Evolutionary conservation across 2,113 vertebrate genomes (phyloP), one percentile per base, ranked within the genome.

Genomic region (Mesoclemmys tuberculata): DNA sequence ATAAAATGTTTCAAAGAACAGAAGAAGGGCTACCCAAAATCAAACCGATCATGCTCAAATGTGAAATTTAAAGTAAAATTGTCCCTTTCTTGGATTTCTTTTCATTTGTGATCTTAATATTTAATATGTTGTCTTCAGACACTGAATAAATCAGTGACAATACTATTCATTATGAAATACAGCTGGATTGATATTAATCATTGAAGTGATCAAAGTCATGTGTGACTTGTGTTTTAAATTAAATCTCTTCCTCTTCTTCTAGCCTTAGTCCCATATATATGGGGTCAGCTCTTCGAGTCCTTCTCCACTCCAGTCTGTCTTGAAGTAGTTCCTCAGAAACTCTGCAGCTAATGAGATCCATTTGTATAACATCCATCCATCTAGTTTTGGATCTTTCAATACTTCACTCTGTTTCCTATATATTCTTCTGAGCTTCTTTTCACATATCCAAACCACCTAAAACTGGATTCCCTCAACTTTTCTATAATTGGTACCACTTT

Each of bases 11-110:
- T 91, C 79, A 14, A 12, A 46, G n/a, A 31, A 86, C 85, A 71
- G 93, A 82, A n/a, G 86, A 87, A 96, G 49, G 41, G 90, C 86
- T 97, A 83, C 95, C 90, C 94, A 89, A 56, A 90, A 75, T 19
- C 6, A 90, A 6, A 4, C 11, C 12, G 52, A 85, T 94, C 84
- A 93, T 97, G 92, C 4, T 0, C 82, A 80, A 11, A 58, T 82
- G 51, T 64, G 48, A 88, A 87, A 79, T 61, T 38, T 84, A 51
- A 86, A 95, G 38, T 11, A 89, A 41, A 54, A 61, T 78, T 75
- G n/a, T 71, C 6, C 92, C 3, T 89, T 94, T 56, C 29, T 49
- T 75, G 52, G 29, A 82, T 51, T 77, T 64, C 13, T 35, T 95
- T 92, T 85, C 82, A 83, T 96, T 92, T 82, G 29, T 77, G 4